phyloP scores from a whole-genome alignment of 2,113 vertebrate genomes.

The Oxygymnocypris stewartii region DNA sequence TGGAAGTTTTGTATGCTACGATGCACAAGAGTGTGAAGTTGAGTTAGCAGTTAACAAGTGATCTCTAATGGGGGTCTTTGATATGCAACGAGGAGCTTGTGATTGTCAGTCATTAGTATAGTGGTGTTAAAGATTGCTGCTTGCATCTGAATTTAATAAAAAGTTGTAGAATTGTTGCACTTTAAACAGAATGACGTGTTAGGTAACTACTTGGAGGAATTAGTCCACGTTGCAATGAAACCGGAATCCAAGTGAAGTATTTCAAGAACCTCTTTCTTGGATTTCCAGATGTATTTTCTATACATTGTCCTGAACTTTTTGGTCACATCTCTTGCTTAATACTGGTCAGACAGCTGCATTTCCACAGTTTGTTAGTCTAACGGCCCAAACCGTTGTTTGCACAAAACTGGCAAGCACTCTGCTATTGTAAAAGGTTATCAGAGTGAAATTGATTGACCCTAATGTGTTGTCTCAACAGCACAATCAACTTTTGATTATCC shows the following conservation, averaged over 20 bases:
- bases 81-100: not conserved
- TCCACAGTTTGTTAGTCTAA: not conserved
- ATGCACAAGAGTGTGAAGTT: not conserved
- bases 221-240: conserved; percentile 1
- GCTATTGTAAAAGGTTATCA: conserved; percentile 14
- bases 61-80: not conserved
- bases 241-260: not conserved
- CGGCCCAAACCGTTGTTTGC: not conserved
- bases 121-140: not conserved
- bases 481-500: conserved; percentile 4
- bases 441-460: conserved; percentile 33
- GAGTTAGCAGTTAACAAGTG: not conserved
- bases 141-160: not conserved
- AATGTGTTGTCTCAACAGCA: conserved; percentile 15
- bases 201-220: not conserved
- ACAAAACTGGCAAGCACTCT: conserved; percentile 3
- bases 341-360: not conserved
- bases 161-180: not conserved
- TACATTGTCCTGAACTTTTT: not conserved
- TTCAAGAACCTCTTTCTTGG: not conserved
- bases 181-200: conserved; percentile 17
- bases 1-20: not conserved
- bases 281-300: conserved; percentile 10
- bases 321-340: not conserved
- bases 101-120: not conserved